phyloP scores from a whole-genome alignment of 2,797 vertebrate species.

The Pogonophryne albipinna region DNA sequence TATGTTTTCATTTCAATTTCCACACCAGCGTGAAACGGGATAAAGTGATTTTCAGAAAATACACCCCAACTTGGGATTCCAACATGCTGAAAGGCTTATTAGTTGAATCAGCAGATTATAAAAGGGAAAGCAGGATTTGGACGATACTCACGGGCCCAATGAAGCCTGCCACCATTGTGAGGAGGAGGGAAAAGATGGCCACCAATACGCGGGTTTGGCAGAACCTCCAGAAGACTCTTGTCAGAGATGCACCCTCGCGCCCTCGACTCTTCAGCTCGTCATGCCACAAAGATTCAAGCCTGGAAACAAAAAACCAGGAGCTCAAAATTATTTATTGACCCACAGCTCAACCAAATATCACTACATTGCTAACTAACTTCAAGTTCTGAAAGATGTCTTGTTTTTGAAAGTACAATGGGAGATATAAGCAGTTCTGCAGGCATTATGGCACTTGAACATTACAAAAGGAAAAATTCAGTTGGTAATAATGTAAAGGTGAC shows the following conservation, averaged over 20 bases:
- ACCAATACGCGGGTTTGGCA: constrained; percentile 87
- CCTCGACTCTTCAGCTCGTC: constrained; percentile 84
- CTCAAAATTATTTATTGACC: neutral
- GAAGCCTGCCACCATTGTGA: constrained; percentile 86
- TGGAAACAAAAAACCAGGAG: constrained; percentile 51
- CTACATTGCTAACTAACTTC: neutral
- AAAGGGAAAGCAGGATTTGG: constrained; percentile 53
- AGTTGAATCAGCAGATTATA: constrained; percentile 49
- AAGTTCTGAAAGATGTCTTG: constrained; percentile 11
- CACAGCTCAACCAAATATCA: constrained; percentile 1
- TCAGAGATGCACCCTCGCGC: constrained; percentile 82
- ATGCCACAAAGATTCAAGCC: constrained; percentile 86
- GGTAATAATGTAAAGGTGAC: constrained; percentile 68
- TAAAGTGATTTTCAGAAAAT: constrained; percentile 67
- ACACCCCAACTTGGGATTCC: constrained; percentile 47
- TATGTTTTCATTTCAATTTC: constrained; percentile 69
- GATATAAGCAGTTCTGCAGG: constrained; percentile 23
- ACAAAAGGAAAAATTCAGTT: constrained; percentile 34
- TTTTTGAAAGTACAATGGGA: constrained; percentile 12
- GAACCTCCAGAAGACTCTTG: constrained; percentile 87
- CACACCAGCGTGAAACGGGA: constrained; percentile 66
- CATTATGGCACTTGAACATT: constrained; percentile 27
- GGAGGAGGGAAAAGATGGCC: constrained; percentile 84
- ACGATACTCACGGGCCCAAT: constrained; percentile 85
- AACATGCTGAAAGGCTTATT: constrained; percentile 47